Percentiles rank a stretch among this genome's conserved stretches.
Evolutionary conservation across 2,113 vertebrate species (phyloP).

Genomic region (Arizona elegans): DNA sequence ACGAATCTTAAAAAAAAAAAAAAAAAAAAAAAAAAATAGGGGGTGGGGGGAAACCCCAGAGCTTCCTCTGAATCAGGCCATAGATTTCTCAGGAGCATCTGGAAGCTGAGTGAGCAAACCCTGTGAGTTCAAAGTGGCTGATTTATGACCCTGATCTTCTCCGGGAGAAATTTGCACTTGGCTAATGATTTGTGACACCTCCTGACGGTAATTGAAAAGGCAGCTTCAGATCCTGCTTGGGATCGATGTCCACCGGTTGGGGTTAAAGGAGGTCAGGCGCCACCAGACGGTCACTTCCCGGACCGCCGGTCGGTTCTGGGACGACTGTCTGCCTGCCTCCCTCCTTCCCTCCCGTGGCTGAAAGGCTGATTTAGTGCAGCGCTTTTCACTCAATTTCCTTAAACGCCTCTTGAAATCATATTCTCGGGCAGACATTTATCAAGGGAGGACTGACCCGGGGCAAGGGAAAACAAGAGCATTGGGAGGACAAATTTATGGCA

Average conservation of each 20-base stretch:
- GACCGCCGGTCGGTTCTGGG: background rate
- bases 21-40: too few relatives aligned
- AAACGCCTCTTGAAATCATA: conserved; percentile 2
- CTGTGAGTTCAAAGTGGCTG: background rate
- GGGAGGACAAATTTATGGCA: background rate
- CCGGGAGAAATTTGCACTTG: background rate
- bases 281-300: background rate
- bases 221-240: background rate
- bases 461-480: background rate
- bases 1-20: background rate
- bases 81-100: background rate
- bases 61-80: background rate
- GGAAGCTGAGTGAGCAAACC: background rate
- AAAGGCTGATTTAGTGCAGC: background rate
- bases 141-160: background rate
- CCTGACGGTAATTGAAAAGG: conserved; percentile 2
- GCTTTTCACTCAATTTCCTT: conserved; percentile 1
- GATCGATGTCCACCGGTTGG: background rate
- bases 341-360: background rate
- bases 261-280: background rate
- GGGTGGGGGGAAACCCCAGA: background rate
- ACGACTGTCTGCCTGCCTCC: background rate
- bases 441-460: background rate
- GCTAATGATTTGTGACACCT: background rate
- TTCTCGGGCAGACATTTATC: background rate